These are phyloP conservation scores for Platyscapa corneri DNA, from an alignment of 1,140 invertebrate genomes.

Conservation along the genomic window DNA sequence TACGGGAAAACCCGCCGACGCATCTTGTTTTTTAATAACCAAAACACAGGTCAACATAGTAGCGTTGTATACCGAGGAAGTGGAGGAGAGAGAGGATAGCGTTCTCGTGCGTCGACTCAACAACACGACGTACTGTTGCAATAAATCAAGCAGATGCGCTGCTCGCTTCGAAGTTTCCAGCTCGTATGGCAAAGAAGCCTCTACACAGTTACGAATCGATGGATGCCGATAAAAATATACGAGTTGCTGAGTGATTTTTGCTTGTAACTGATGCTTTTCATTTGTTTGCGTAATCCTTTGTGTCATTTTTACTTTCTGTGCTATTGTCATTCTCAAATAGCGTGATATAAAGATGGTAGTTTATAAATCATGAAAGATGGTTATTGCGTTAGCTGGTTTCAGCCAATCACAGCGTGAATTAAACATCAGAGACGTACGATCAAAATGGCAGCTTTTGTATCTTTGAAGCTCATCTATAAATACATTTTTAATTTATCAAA, in stretches of 20 bases:
- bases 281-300: background rate
- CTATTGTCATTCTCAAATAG: background rate
- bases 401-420: background rate
- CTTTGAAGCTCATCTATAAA: background rate
- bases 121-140: background rate
- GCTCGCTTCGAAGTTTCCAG: no score
- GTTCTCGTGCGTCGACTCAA: slow-evolving; percentile 27
- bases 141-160: slow-evolving; percentile 27
- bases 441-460: background rate
- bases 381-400: background rate
- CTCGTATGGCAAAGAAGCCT: background rate
- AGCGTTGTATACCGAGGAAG: background rate
- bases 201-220: background rate
- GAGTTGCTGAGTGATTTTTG: background rate
- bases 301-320: background rate
- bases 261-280: background rate
- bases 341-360: background rate
- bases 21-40: slow-evolving; percentile 39
- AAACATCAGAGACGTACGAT: background rate
- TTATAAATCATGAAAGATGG: background rate
- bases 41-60: background rate
- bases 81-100: background rate
- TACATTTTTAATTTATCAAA: no score
- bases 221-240: background rate
- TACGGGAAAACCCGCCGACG: slow-evolving; percentile 36